A percentile compares a stretch with the other conserved stretches of the same genome.
These are phyloP conservation scores for Enteromius fasciolatus DNA, from an alignment of 2,797 vertebrate genomes.

Conservation along the genomic window DNA sequence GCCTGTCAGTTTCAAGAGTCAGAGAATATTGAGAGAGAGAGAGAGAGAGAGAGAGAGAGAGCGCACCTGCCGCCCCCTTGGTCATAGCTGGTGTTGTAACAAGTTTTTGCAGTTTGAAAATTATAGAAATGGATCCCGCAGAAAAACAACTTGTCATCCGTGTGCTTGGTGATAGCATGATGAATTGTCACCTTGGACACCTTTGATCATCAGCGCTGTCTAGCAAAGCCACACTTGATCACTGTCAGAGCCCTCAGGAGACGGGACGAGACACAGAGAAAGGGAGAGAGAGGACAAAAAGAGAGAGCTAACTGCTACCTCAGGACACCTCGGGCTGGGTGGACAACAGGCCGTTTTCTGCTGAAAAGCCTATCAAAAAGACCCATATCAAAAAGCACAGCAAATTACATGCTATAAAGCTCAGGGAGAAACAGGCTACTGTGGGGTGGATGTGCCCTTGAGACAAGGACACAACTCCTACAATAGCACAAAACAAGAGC, in stretches of 20 bases:
- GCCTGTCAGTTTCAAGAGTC: constrained; percentile 17
- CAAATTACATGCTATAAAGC: constrained; percentile 36
- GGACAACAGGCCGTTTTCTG: constrained; percentile 37
- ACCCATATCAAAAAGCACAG: constrained; percentile 29
- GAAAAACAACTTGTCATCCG: constrained; percentile 77
- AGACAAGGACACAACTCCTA: constrained; percentile 39
- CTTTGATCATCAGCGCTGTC: constrained; percentile 77
- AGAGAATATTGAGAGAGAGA: constrained; percentile 23
- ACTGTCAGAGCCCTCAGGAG: constrained; percentile 76
- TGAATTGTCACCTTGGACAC: constrained; percentile 77
- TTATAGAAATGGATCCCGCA: constrained; percentile 69
- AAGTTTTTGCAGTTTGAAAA: constrained; percentile 62
- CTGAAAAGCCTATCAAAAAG: constrained; percentile 34
- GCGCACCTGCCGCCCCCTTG: constrained; percentile 9
- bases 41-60: constrained; percentile 27
- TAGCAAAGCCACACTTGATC: constrained; percentile 78
- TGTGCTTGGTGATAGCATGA: constrained; percentile 73
- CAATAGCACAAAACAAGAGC: constrained; percentile 20
- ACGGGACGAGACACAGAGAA: constrained; percentile 68
- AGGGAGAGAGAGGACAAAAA: constrained; percentile 32
- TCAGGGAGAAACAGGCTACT: neutral
- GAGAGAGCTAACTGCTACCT: constrained; percentile 59
- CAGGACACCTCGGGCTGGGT: constrained; percentile 42
- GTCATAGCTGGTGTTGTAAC: constrained; percentile 27
- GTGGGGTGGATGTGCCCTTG: constrained; percentile 36